phyloP scores from a whole-genome alignment of 2,113 vertebrate genomes.

The Thamnaconus septentrionalis region DNA sequence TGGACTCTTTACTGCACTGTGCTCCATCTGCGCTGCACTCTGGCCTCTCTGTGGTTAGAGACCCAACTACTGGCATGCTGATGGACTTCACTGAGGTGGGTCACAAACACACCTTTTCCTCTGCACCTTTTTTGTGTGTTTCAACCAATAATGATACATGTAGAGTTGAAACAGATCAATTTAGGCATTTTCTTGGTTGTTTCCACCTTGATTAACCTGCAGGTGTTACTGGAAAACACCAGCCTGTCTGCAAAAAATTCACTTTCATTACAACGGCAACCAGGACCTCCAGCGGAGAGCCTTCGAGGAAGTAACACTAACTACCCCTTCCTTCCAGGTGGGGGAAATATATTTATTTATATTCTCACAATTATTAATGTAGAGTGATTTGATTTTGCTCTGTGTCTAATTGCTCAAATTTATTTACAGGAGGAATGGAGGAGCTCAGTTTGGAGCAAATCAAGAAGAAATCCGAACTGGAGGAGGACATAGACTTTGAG shows the following conservation, averaged over 20 bases:
- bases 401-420: neutral
- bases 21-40: slow-evolving; percentile 79
- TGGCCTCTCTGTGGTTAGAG: slow-evolving; percentile 84
- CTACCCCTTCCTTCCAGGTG: slow-evolving; percentile 88
- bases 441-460: slow-evolving; percentile 86
- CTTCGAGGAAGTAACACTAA: slow-evolving; percentile 87
- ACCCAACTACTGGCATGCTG: slow-evolving; percentile 87
- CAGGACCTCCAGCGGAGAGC: slow-evolving; percentile 82
- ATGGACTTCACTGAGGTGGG: slow-evolving; percentile 86
- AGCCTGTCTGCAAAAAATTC: slow-evolving; percentile 87
- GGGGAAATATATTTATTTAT: slow-evolving; percentile 4
- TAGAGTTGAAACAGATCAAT: neutral
- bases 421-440: slow-evolving; percentile 84
- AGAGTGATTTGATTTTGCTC: neutral
- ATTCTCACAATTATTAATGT: neutral
- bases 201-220: neutral
- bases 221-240: slow-evolving; percentile 85
- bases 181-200: neutral
- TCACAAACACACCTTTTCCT: neutral
- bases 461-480: slow-evolving; percentile 73
- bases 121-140: too few relatives aligned
- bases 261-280: slow-evolving; percentile 85
- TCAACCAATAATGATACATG: too few relatives aligned
- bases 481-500: slow-evolving; percentile 87
- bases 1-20: slow-evolving; percentile 78